Base-by-base conservation (phyloP, 1,140 invertebrate genomes). In the Daktulosphaira vitifoliae region DNA sequence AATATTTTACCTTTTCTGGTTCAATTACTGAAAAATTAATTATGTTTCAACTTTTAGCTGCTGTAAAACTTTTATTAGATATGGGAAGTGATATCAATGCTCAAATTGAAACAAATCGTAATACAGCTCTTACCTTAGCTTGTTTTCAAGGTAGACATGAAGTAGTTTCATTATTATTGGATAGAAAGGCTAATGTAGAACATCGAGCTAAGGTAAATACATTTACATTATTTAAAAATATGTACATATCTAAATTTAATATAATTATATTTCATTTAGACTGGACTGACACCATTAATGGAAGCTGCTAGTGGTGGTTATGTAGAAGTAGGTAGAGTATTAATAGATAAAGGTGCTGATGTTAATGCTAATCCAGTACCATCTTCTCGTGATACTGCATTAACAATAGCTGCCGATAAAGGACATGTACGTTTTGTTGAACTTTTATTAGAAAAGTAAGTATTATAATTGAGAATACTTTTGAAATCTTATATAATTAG, bases 31-130 rank as follows among this genome's bases (percentile, higher is more conserved):
- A 50, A 37, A n/a, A 0, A 29, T 38, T 18, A 65, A 65, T 2
- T 6, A 16, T 42, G 16, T 39, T 39, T 20, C 8, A 33, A 33
- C 50, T 74, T 73, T n/a, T 52, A 77, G 86, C 87, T 62, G 89
- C 89, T 52, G 89, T 91, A 13, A 87, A 88, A 72, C 78, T 99
- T 51, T 79, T 99, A 16, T 78, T 99, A 52, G 96, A 99, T 74
- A 95, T 92, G 85, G 96, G 96, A 62, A 96, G 92, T 74, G 97
- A 99, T 76, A 99, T 99, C 67, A 99, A 99, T 81, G 96, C 96
- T 56, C 92, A 98, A 80, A 99, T 99, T 71, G 97, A 99, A 78
- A 99, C 97, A 3, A 99, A 99, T 77, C 80, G 95, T 46, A 99
- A 99, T 76, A 99, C 97, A 13, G 97, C 97, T 5, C 79, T 99